These are phyloP conservation scores for Gila orcuttii DNA, from an alignment of 2,113 vertebrate genomes.

Conservation along the genomic window DNA sequence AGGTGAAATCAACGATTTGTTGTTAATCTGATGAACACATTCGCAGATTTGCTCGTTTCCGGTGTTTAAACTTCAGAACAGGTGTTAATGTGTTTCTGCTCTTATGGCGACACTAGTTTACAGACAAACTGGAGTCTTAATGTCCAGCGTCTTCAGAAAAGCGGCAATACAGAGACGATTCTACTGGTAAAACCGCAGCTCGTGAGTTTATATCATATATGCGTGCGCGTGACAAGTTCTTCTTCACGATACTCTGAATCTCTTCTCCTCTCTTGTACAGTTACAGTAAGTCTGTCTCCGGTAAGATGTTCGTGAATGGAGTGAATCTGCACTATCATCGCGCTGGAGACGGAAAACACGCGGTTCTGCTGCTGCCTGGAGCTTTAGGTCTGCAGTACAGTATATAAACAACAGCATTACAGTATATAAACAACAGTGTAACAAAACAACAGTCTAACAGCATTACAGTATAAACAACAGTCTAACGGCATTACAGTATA, in stretches of 20 bases:
- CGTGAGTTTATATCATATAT: no score
- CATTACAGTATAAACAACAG: no score
- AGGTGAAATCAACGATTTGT: not conserved
- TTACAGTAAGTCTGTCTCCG: constrained; percentile 70
- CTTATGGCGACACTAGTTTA: not conserved
- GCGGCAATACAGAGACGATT: not conserved
- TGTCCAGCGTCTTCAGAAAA: constrained; percentile 40
- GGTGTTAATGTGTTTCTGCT: not conserved
- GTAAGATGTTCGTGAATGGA: constrained; percentile 75
- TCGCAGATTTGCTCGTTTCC: no score
- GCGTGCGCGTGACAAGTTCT: no score
- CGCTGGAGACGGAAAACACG: constrained; percentile 82
- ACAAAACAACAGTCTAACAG: no score
- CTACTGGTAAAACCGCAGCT: not conserved
- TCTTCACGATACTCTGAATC: no score
- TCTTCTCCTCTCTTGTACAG: constrained; percentile 69
- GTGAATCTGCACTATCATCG: constrained; percentile 84
- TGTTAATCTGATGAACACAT: not conserved
- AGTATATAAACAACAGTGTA: no score
- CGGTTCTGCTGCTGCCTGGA: constrained; percentile 85
- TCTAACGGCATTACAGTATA: no score
- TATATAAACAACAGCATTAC: no score
- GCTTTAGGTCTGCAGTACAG: constrained; percentile 79
- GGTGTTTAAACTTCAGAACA: not conserved
- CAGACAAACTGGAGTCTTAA: not conserved